Evolutionary conservation across 2,888 invertebrate species (phyloP), one percentile per base, ranked within the genome.

Genomic region (Bombylius discolor): DNA sequence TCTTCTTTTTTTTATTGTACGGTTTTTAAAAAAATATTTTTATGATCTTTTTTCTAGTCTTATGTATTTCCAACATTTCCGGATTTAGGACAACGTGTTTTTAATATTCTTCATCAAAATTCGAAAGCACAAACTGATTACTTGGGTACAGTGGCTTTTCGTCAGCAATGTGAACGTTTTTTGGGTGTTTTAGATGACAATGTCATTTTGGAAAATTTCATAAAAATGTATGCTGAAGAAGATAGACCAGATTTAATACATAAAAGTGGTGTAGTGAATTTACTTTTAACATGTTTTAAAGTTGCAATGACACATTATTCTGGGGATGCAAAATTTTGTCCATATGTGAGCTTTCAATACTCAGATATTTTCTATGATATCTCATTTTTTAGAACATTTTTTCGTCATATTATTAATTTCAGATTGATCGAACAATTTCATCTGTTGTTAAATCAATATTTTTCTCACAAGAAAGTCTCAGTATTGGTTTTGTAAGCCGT

Each of bases 361-460:
- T 23, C 23, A 23, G 23, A 23, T 23, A 23, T 23, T 23, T 23
- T 23, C 23, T 23, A 23, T 23, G 23, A 23, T 44, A 9, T 13
- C 5, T 44, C 44, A n/a, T 2, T n/a, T n/a, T n/a, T n/a, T n/a
- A n/a, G n/a, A n/a, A n/a, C n/a, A n/a, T n/a, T n/a, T n/a, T n/a
- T n/a, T n/a, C n/a, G n/a, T n/a, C n/a, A n/a, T 45, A n/a, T 9
- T 6, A 50, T 47, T 47, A 23, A 23, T 47, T 8, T n/a, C 33
- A 55, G 72, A 83, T 86, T 59, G 82, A 84, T 67, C 81, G 82
- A 62, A 87, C 88, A 1, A 74, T 90, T 52, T 76, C 81, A 51
- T 80, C 88, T 4, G 85, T 89, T 44, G 81, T 85, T 52, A 81
- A 82, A 63, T 85, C 89, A 23, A 90, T 90, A 68, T 91, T 89